These are phyloP conservation scores for Ridgeia piscesae DNA, from an alignment of 1,140 invertebrate genomes.

Conservation along the genomic window DNA sequence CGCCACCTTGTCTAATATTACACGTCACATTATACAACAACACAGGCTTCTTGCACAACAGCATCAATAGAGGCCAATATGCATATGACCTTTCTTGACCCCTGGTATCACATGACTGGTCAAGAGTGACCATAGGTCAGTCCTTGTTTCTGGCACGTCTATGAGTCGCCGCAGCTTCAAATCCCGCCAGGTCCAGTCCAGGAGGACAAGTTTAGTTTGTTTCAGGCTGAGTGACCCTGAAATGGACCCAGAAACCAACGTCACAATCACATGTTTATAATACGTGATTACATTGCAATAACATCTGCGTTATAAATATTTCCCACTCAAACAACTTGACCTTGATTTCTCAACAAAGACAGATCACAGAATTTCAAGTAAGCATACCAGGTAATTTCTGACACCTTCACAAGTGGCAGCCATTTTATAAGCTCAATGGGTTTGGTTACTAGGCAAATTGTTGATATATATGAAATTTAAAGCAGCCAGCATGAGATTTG, in stretches of 20 bases:
- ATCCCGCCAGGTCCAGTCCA: constrained; percentile 54
- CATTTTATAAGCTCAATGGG: not conserved
- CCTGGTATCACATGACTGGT: constrained; percentile 35
- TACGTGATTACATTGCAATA: not conserved
- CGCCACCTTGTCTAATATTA: not conserved
- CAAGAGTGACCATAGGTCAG: constrained; percentile 38
- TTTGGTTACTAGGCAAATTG: no score
- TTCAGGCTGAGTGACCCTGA: constrained; percentile 45
- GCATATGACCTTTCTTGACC: constrained; percentile 24
- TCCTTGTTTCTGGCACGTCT: constrained; percentile 46
- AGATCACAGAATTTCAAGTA: no score
- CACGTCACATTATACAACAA: not conserved
- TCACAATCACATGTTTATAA: not conserved
- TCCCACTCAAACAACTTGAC: no score
- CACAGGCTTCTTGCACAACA: not conserved
- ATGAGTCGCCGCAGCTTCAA: constrained; percentile 44
- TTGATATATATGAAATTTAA: not conserved
- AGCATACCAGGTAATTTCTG: no score
- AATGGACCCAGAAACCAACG: constrained; percentile 6
- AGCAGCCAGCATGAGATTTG: not conserved
- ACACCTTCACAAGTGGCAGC: no score
- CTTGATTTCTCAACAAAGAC: no score
- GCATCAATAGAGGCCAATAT: not conserved
- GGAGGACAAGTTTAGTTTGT: constrained; percentile 38
- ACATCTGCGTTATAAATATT: no score